Conservation (phyloP, 1,140 invertebrate species). For the Lasaia peninsularis region DNA sequence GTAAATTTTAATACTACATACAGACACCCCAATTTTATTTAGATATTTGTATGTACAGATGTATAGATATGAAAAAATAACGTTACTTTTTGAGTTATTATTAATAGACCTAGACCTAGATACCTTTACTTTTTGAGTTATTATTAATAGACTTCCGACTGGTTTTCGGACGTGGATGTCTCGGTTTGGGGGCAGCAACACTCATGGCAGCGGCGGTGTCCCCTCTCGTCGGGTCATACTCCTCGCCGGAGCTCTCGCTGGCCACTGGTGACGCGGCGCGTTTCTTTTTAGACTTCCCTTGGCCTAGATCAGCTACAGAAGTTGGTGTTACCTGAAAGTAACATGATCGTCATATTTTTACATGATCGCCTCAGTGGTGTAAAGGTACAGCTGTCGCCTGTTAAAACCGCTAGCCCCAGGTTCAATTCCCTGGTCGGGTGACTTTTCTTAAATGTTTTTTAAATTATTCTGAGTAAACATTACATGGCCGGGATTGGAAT, state of each 20-base stretch:
- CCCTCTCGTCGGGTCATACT: slow-evolving; percentile 61
- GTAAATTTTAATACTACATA: too few species aligned
- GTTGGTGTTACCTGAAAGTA: slow-evolving; percentile 49
- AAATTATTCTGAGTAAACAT: too few species aligned
- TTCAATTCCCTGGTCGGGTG: too few species aligned
- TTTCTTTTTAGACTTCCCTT: slow-evolving; percentile 66
- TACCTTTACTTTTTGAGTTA: slow-evolving; percentile 59
- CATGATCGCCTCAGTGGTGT: too few species aligned
- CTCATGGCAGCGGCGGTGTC: slow-evolving; percentile 56
- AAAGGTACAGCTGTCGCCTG: too few species aligned
- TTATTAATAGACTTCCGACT: slow-evolving; percentile 49
- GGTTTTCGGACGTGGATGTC: slow-evolving; percentile 41
- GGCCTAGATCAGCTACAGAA: slow-evolving; percentile 55
- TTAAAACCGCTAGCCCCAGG: too few species aligned
- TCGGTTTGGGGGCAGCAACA: slow-evolving; percentile 56
- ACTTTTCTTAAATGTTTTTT: too few species aligned
- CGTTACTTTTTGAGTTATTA: slow-evolving; percentile 59
- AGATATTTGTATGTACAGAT: too few species aligned
- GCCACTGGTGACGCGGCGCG: slow-evolving; percentile 51
- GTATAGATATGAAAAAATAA: too few species aligned
- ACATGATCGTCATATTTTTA: neutral
- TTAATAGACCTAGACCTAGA: slow-evolving; percentile 35
- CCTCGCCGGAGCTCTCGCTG: slow-evolving; percentile 71
- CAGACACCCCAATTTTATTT: too few species aligned
- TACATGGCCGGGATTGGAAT: too few species aligned